Conservation (phyloP, 2,113 vertebrate species). For the Macroglossus sobrinus region DNA sequence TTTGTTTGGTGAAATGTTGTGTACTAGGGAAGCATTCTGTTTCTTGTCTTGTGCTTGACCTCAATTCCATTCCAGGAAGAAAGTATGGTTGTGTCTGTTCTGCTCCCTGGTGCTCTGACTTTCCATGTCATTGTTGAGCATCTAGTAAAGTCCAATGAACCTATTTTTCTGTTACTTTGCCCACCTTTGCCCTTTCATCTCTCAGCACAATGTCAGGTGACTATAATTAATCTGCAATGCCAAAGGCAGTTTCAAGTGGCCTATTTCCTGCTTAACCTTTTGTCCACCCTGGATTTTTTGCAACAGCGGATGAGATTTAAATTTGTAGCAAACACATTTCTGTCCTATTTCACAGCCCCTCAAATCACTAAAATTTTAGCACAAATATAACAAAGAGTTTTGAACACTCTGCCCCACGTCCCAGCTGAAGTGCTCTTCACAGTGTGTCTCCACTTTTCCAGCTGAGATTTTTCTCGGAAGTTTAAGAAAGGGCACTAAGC, state of each 20-base stretch:
- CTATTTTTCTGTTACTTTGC: neutral
- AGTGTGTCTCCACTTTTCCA: neutral
- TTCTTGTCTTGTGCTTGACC: constrained; percentile 53
- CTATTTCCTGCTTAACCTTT: neutral
- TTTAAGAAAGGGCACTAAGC: neutral
- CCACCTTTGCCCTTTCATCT: constrained; percentile 26
- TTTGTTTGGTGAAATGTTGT: neutral
- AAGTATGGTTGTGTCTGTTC: neutral
- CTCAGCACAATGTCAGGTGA: neutral
- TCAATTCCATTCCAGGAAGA: neutral
- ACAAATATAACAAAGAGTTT: neutral
- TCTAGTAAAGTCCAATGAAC: constrained; percentile 13
- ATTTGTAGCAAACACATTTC: neutral
- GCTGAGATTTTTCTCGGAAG: neutral
- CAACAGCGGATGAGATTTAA: neutral
- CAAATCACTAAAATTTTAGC: constrained; percentile 19
- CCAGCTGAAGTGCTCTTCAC: neutral
- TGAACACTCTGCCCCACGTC: neutral
- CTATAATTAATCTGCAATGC: neutral
- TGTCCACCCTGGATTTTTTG: neutral
- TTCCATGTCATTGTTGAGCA: constrained; percentile 12
- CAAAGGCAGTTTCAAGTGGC: neutral
- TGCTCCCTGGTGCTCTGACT: neutral
- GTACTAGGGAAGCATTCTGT: neutral
- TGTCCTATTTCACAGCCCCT: neutral